These are phyloP conservation scores for Pseudolaguvia tuberculata DNA, from an alignment of 2,113 vertebrate genomes.

Conservation along the genomic window DNA sequence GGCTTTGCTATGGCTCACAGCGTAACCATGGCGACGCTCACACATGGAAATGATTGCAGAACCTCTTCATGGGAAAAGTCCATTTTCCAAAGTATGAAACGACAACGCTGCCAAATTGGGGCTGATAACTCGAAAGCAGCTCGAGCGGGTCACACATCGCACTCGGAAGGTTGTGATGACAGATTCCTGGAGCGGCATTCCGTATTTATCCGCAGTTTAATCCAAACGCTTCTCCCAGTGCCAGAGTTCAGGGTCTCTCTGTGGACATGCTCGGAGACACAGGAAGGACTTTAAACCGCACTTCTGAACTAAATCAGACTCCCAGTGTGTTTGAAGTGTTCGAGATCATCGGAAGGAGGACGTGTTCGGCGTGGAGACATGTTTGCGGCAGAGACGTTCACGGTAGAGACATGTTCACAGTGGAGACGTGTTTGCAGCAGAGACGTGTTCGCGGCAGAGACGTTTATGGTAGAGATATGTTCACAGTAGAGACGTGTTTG, in stretches of 20 bases:
- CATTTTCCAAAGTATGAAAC: conserved; percentile 46
- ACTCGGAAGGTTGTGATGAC: conserved; percentile 32
- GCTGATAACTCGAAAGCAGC: conserved; percentile 51
- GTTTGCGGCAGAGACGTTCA: not conserved
- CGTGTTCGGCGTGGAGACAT: no score
- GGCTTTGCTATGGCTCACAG: conserved; percentile 27
- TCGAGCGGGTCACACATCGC: conserved; percentile 35
- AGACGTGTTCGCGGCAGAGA: no score
- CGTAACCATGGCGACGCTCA: conserved; percentile 31
- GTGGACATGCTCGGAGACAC: conserved; percentile 3
- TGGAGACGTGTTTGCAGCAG: no score
- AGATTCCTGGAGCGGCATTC: conserved; percentile 22
- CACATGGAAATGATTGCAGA: conserved; percentile 57
- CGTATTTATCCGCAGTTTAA: conserved; percentile 42
- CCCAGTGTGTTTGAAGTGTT: conserved; percentile 20
- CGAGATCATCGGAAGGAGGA: not conserved
- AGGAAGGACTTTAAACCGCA: conserved; percentile 32
- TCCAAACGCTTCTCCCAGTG: conserved; percentile 33
- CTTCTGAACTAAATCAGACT: conserved; percentile 28
- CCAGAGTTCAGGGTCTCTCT: conserved; percentile 30
- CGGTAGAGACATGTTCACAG: no score
- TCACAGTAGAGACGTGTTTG: no score
- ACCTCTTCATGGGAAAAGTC: conserved; percentile 56
- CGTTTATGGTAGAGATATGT: no score
- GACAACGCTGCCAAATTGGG: conserved; percentile 43